Evolutionary conservation across 37 sponge, comb jelly and placozoan genomes (phyloP).

Genomic region (Halichondria panicea): DNA sequence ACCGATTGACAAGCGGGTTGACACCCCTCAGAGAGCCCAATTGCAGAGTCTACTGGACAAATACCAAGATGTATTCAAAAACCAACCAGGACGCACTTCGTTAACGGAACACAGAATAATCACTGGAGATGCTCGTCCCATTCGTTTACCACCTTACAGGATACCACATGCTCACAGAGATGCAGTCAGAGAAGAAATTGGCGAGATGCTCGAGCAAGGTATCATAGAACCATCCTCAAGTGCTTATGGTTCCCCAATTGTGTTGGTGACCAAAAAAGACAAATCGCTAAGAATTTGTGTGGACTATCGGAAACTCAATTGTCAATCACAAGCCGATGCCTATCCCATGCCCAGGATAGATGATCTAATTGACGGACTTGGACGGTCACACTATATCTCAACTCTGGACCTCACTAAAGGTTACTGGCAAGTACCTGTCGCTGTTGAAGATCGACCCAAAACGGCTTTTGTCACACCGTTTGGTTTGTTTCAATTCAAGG

Average conservation of each 20-base stretch:
- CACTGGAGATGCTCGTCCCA: too few relatives aligned
- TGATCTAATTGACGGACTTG: conserved; percentile 49
- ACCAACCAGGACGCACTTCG: too few relatives aligned
- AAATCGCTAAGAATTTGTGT: background rate
- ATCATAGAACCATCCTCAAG: conserved; percentile 48
- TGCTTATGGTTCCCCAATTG: conserved; percentile 58
- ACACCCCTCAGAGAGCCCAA: too few relatives aligned
- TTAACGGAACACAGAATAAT: too few relatives aligned
- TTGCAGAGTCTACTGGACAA: too few relatives aligned
- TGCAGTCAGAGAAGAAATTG: conserved; percentile 23
- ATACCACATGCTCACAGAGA: conserved; percentile 33
- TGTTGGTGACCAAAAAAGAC: conserved; percentile 40
- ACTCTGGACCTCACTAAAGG: conserved; percentile 67
- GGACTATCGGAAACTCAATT: conserved; percentile 58
- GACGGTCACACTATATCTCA: conserved; percentile 20
- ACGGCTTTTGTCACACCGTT: conserved; percentile 51
- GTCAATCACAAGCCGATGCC: conserved; percentile 46
- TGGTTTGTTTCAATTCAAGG: conserved; percentile 37
- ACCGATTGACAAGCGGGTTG: too few relatives aligned
- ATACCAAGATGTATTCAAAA: too few relatives aligned
- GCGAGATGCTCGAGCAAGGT: conserved; percentile 31
- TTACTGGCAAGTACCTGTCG: conserved; percentile 66
- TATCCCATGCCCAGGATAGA: conserved; percentile 71
- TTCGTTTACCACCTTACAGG: too few relatives aligned
- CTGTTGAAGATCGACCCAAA: conserved; percentile 15